Evolutionary conservation across 2,797 vertebrate species (phyloP).

Genomic region (Squalus acanthias): DNA sequence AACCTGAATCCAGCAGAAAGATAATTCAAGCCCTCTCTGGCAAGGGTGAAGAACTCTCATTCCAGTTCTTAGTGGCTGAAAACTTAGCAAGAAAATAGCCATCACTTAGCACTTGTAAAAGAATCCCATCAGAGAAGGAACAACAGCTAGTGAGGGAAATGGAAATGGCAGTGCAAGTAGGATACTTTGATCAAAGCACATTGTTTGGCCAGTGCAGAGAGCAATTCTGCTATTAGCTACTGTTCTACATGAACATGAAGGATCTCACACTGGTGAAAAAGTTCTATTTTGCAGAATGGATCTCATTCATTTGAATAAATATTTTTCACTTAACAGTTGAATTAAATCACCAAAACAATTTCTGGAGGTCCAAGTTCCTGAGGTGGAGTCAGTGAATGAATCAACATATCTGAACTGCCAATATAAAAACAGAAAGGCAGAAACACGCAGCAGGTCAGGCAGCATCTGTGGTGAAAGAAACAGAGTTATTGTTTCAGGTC

Average conservation of each 20-base stretch:
- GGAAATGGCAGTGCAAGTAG: neutral
- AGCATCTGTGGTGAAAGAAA: neutral
- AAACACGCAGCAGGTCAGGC: neutral
- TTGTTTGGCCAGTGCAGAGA: neutral
- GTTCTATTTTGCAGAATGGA: neutral
- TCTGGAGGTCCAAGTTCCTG: neutral
- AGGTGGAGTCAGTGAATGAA: neutral
- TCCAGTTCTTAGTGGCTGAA: no score
- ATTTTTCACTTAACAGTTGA: neutral
- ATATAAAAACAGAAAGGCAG: neutral
- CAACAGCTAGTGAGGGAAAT: neutral
- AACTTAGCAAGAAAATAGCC: neutral
- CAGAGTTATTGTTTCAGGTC: neutral
- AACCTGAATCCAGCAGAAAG: neutral
- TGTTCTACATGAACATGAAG: neutral
- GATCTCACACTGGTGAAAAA: neutral
- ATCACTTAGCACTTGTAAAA: neutral
- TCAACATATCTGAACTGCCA: neutral
- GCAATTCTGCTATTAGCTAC: neutral
- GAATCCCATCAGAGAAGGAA: neutral
- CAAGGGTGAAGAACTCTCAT: no score
- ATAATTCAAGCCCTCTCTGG: neutral
- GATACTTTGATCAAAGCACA: neutral
- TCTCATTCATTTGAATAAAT: neutral
- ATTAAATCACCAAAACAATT: neutral